phyloP scores from a whole-genome alignment of 2,113 vertebrate genomes.

The Nettapus auritus region DNA sequence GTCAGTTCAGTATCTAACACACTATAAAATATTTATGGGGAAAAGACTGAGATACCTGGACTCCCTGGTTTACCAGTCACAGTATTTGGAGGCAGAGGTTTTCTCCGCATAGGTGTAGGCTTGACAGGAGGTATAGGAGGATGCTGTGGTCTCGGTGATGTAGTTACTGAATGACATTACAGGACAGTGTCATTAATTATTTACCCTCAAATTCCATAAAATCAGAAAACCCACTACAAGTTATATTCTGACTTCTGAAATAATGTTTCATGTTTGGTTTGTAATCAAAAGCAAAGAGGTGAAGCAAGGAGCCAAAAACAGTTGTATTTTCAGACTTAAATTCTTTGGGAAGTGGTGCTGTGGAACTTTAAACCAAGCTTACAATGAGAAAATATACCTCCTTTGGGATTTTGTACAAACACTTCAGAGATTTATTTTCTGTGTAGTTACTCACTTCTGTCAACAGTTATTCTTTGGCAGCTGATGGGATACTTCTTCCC shows the following conservation, averaged over 20 bases:
- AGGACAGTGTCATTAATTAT: constrained; percentile 14
- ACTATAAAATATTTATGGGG: neutral
- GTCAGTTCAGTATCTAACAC: neutral
- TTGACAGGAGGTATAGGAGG: constrained; percentile 56
- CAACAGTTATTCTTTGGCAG: neutral
- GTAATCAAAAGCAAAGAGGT: neutral
- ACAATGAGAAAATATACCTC: neutral
- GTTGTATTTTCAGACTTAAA: neutral
- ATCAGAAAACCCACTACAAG: neutral
- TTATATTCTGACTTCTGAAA: neutral
- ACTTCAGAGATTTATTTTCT: neutral
- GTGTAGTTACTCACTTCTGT: neutral
- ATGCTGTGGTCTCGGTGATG: constrained; percentile 38
- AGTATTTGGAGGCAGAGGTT: constrained; percentile 74
- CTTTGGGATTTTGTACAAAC: neutral
- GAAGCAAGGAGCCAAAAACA: neutral
- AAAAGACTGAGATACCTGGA: constrained; percentile 67
- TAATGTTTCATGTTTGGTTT: neutral
- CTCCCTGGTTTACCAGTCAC: constrained; percentile 81
- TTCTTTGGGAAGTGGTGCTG: neutral
- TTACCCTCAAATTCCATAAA: neutral
- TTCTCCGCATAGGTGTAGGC: constrained; percentile 73
- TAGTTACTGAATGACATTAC: constrained; percentile 53
- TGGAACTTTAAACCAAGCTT: neutral
- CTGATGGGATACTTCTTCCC: neutral